Evolutionary conservation across 2,888 invertebrate genomes (phyloP), one percentile per base, ranked within the genome.

Genomic region (Drepana falcataria): DNA sequence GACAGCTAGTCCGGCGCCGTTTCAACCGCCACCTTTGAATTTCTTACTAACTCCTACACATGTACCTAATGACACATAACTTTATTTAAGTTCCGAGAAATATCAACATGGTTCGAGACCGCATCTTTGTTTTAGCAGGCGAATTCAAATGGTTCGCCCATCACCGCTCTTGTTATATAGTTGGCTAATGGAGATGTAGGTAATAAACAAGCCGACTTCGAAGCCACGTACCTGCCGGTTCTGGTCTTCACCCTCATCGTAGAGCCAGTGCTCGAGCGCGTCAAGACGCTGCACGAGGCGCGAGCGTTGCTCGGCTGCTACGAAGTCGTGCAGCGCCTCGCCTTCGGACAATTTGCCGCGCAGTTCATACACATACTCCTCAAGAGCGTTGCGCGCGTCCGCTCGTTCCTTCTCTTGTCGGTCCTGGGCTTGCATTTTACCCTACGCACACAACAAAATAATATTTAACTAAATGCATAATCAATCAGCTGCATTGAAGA

Each of bases 321-420:
- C 93, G 79, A 95, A 99, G 3, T 93, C 92, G 60, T 94, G 95
- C 53, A 97, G 90, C 47, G 95, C 92, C 59, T 95, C 95, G 35
- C 95, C 96, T 56, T 95, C 93, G 48, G 93, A 93, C 54, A 99
- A 85, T 81, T 98, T 98, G 57, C 96, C 96, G 55, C 99, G 93
- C 84, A 99, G 93, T 71, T 99, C 99, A 81, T 99, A 99, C 40
- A 99, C 98, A 77, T 98, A 99, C 85, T 99, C 99, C 83, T 99
- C 99, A 0, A 99, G 93, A 2, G 98, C 96, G 85, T 99, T 99
- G 74, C 98, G 96, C 1, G 98, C 97, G 84, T 99, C 99, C 3
- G 97, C 95, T 52, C 98, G 94, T 79, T 98, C 97, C 73, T 98
- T 98, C 87, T 99, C 99, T 77, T 96, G 95, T 59, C 94, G 93